phyloP scores from a whole-genome alignment of 2,113 vertebrate genomes.

The Elachura formosa region DNA sequence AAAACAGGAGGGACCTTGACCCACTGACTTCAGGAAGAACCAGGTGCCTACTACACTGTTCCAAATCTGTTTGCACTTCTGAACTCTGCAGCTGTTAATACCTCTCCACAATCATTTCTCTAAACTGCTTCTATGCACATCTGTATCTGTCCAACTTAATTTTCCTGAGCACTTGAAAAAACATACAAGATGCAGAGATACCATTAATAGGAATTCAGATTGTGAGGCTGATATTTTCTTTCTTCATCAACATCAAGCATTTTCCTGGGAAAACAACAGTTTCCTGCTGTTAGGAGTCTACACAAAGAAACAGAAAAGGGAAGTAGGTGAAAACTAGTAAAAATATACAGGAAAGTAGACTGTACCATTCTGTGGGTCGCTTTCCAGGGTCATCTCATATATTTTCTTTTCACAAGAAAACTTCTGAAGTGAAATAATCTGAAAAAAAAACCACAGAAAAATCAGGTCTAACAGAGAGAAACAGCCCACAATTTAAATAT shows the following conservation, averaged over 20 bases:
- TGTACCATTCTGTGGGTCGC: background rate
- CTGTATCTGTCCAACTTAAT: background rate
- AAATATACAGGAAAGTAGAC: background rate
- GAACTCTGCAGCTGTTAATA: constrained; percentile 7
- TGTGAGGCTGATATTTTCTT: background rate
- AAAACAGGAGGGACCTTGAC: background rate
- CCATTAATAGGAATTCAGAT: background rate
- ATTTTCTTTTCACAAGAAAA: background rate
- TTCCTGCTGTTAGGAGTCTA: background rate
- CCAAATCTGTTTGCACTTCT: constrained; percentile 8
- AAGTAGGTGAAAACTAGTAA: background rate
- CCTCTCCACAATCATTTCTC: background rate
- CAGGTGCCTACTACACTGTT: background rate
- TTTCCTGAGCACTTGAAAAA: background rate
- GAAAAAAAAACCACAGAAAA: background rate
- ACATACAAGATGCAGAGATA: background rate
- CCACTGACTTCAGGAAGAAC: background rate
- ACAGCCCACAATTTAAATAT: background rate
- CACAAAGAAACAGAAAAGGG: background rate
- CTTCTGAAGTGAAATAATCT: background rate
- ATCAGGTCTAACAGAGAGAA: background rate
- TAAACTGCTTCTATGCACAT: background rate
- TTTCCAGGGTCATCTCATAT: background rate
- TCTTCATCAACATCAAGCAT: background rate
- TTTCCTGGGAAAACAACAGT: background rate